Evolutionary conservation across 1,140 invertebrate species (phyloP).

Genomic region (Atta texana): DNA sequence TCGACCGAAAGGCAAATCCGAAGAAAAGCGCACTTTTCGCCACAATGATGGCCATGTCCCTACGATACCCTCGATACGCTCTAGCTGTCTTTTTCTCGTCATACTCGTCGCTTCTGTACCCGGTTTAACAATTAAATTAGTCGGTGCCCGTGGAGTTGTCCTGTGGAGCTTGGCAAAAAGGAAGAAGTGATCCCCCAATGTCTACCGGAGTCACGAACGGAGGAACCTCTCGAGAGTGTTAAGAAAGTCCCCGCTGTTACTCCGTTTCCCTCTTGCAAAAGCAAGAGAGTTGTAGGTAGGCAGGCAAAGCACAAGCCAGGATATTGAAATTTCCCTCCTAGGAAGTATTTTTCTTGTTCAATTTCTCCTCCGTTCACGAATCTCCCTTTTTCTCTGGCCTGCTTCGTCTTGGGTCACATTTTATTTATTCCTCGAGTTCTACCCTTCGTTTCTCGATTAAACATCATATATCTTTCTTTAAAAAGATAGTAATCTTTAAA

Average conservation of each 20-base stretch:
- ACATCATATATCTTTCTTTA: constrained; percentile 26
- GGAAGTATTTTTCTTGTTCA: constrained; percentile 76
- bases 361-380: constrained; percentile 55
- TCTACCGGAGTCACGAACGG: constrained; percentile 75
- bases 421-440: neutral
- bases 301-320: constrained; percentile 70
- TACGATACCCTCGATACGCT: constrained; percentile 9
- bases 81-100: constrained; percentile 53
- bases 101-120: constrained; percentile 57
- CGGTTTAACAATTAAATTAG: constrained; percentile 77
- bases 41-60: constrained; percentile 21
- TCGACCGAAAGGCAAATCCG: constrained; percentile 14
- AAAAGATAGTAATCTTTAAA: constrained; percentile 13
- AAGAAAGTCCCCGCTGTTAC: constrained; percentile 59
- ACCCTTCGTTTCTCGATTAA: constrained; percentile 2
- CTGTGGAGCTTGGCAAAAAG: constrained; percentile 47
- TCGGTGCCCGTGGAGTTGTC: constrained; percentile 46
- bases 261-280: constrained; percentile 39
- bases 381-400: constrained; percentile 12
- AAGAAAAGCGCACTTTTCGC: neutral
- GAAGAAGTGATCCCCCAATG: constrained; percentile 75
- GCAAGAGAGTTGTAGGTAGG: constrained; percentile 47
- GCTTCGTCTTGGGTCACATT: constrained; percentile 41
- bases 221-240: constrained; percentile 74
- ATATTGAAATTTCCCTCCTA: constrained; percentile 76